Conservation (phyloP, 2,113 vertebrate genomes). For the Planiliza haematocheilus region DNA sequence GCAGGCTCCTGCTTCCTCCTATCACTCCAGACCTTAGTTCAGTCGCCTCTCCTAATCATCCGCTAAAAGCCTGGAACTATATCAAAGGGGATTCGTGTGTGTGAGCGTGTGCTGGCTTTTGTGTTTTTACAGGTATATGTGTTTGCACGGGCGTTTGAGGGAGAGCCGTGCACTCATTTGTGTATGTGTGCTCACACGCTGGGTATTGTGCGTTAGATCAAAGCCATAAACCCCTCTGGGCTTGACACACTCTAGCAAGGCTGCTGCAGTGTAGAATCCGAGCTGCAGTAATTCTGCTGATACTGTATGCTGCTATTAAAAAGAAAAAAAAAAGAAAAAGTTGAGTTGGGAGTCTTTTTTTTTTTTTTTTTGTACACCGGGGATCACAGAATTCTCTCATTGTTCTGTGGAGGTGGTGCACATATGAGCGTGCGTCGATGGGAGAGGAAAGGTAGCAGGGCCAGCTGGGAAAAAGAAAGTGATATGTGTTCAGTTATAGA, state of each 20-base stretch:
- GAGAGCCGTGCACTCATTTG: conserved; percentile 52
- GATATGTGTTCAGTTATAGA: conserved; percentile 57
- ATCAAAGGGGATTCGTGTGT: conserved; percentile 71
- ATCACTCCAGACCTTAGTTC: conserved; percentile 74
- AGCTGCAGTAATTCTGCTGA: conserved; percentile 79
- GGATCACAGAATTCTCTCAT: conserved; percentile 66
- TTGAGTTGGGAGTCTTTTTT: conserved; percentile 44
- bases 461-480: conserved; percentile 46
- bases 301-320: conserved; percentile 76
- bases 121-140: conserved; percentile 31
- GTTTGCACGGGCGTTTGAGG: conserved; percentile 23
- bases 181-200: conserved; percentile 51
- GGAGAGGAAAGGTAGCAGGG: conserved; percentile 20
- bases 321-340: conserved; percentile 58
- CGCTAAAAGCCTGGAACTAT: conserved; percentile 75
- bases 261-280: conserved; percentile 62
- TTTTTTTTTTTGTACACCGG: conserved; percentile 58
- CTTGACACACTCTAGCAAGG: conserved; percentile 77
- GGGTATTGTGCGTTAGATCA: conserved; percentile 80
- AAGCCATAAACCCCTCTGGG: conserved; percentile 78
- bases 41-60: conserved; percentile 78
- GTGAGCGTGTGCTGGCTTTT: neutral
- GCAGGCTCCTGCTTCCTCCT: conserved; percentile 75
- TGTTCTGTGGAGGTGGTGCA: conserved; percentile 66
- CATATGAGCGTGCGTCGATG: conserved; percentile 22